Conservation (phyloP, 2,797 vertebrate genomes). For the Gymnocypris eckloni region DNA sequence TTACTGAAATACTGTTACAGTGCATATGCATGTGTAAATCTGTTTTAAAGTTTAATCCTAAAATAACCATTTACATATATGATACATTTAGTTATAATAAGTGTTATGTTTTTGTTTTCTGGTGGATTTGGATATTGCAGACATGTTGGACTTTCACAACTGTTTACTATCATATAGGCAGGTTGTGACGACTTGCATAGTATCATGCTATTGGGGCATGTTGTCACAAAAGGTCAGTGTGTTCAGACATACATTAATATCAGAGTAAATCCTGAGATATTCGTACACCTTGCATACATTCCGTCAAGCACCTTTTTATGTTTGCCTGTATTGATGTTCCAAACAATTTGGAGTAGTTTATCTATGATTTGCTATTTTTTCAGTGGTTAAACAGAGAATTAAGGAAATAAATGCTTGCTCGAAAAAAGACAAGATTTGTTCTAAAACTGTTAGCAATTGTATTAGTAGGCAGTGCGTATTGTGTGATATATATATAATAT, state of each 20-base stretch:
- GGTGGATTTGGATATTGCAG: background rate
- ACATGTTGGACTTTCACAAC: constrained; percentile 3
- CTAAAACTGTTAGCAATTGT: background rate
- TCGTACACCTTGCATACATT: background rate
- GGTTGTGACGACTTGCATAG: background rate
- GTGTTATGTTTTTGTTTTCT: background rate
- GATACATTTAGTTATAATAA: no score
- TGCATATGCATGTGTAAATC: background rate
- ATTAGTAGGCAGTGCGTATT: background rate
- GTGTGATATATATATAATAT: background rate
- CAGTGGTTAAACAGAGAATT: background rate
- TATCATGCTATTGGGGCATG: background rate
- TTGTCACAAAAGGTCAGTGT: background rate
- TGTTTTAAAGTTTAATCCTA: constrained; percentile 9
- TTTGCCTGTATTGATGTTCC: background rate
- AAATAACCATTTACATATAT: background rate
- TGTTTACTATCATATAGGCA: background rate
- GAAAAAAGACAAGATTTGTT: background rate
- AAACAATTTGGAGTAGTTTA: background rate
- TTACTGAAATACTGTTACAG: background rate
- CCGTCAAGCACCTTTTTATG: background rate
- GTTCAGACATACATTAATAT: background rate
- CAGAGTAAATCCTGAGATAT: background rate
- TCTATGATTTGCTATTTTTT: background rate
- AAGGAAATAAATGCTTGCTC: background rate